Evolutionary conservation across 64 coral and sea anemone species (phyloP).

Genomic region (Astreopora myriophthalma): DNA sequence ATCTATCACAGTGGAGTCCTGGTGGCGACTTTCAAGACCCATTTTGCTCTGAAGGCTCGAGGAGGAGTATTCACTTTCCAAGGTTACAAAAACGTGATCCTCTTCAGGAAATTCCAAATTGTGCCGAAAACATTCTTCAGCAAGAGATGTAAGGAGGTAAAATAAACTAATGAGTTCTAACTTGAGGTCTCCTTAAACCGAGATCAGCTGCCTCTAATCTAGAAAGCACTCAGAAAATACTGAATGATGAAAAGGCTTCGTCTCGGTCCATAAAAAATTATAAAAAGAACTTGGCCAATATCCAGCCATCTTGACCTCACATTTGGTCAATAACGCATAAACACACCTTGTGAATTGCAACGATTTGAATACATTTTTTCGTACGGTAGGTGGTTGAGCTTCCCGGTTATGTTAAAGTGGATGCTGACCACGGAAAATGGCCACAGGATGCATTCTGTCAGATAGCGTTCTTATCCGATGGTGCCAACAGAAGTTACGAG

Average conservation of each 20-base stretch:
- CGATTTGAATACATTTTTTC: no score
- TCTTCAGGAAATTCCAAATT: constrained; percentile 23
- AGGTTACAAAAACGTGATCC: constrained; percentile 30
- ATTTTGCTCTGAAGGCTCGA: background rate
- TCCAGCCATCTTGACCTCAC: no score
- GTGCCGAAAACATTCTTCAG: background rate
- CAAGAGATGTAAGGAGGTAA: constrained; percentile 9
- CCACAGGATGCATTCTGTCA: constrained; percentile 17
- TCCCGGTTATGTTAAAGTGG: constrained; percentile 6
- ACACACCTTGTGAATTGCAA: no score
- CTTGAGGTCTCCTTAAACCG: no score
- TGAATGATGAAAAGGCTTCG: no score
- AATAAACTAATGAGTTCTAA: no score
- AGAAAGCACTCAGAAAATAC: no score
- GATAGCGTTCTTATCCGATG: background rate
- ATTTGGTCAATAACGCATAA: no score
- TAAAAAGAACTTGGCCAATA: no score
- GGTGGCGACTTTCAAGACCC: constrained; percentile 19
- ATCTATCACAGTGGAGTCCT: background rate
- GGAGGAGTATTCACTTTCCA: constrained; percentile 13
- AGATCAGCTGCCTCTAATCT: no score
- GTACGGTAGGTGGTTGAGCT: background rate
- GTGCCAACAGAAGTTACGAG: background rate
- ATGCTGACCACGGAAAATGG: constrained; percentile 14
- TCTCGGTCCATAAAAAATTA: no score